Evolutionary conservation across 2,888 invertebrate species (phyloP).

Genomic region (Drosophila diplacantha): DNA sequence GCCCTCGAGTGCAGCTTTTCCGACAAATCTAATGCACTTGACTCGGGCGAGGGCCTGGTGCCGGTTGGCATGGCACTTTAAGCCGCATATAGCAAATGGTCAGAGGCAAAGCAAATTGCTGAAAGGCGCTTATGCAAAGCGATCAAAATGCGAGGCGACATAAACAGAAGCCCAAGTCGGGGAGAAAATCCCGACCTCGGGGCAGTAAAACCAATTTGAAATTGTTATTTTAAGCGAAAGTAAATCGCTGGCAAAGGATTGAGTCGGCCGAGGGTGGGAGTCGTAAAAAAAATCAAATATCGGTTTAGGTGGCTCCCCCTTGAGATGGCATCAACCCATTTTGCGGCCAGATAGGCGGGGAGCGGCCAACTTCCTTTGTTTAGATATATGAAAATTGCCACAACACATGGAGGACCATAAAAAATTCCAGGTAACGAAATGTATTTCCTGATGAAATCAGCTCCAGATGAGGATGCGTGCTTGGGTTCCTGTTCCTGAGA

Average conservation of each 20-base stretch:
- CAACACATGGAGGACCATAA: slow-evolving; percentile 39
- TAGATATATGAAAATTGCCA: slow-evolving; percentile 35
- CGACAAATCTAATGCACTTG: slow-evolving; percentile 55
- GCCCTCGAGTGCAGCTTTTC: slow-evolving; percentile 31
- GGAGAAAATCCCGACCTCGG: slow-evolving; percentile 61
- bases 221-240: slow-evolving; percentile 71
- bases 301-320: slow-evolving; percentile 43
- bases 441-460: slow-evolving; percentile 72
- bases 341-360: slow-evolving; percentile 50
- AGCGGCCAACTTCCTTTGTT: slow-evolving; percentile 28
- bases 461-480: slow-evolving; percentile 45
- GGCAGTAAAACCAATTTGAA: slow-evolving; percentile 74
- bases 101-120: slow-evolving; percentile 47
- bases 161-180: slow-evolving; percentile 13
- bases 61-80: slow-evolving; percentile 38
- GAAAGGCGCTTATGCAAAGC: slow-evolving; percentile 72
- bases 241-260: slow-evolving; percentile 39
- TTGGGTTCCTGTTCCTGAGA: slow-evolving; percentile 17
- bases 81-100: slow-evolving; percentile 43
- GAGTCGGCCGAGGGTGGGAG: slow-evolving; percentile 11
- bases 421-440: slow-evolving; percentile 66
- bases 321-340: slow-evolving; percentile 53
- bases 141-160: slow-evolving; percentile 56
- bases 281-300: slow-evolving; percentile 73
- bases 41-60: slow-evolving; percentile 15